phyloP scores from a whole-genome alignment of 2,797 vertebrate genomes.

The Mareca penelope region DNA sequence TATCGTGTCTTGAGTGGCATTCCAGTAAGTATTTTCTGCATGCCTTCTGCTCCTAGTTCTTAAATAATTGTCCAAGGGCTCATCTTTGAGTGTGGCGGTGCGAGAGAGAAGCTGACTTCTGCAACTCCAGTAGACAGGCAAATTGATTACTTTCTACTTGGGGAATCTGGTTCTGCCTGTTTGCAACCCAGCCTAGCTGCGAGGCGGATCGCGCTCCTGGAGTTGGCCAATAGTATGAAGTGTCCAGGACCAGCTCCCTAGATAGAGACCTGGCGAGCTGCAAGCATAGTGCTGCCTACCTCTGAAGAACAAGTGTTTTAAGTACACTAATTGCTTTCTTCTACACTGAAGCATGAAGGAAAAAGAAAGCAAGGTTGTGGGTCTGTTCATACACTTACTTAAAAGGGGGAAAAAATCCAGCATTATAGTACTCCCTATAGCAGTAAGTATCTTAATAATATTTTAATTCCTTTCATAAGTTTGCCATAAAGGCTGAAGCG shows the following conservation, averaged over 20 bases:
- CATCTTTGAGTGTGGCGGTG: background rate
- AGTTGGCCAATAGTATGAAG: slow-evolving; percentile 71
- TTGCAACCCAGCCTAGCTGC: slow-evolving; percentile 77
- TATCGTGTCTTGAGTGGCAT: background rate
- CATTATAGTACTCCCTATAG: background rate
- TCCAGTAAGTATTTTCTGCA: slow-evolving; percentile 42
- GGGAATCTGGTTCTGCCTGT: slow-evolving; percentile 85
- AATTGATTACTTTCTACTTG: slow-evolving; percentile 73
- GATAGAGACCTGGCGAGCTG: background rate
- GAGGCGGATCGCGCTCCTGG: slow-evolving; percentile 70
- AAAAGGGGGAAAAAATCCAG: background rate
- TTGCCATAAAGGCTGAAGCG: background rate
- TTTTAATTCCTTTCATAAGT: background rate
- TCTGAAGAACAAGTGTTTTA: background rate
- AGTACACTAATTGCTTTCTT: background rate
- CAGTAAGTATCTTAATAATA: background rate
- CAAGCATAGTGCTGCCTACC: background rate
- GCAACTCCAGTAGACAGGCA: slow-evolving; percentile 14
- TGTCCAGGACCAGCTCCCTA: slow-evolving; percentile 46
- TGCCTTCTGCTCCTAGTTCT: slow-evolving; percentile 37
- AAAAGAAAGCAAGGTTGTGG: background rate
- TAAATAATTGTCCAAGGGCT: background rate
- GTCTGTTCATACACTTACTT: background rate
- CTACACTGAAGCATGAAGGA: background rate
- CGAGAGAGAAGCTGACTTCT: slow-evolving; percentile 59